phyloP scores from a whole-genome alignment of 2,797 vertebrate species.

The Glyptemys insculpta region DNA sequence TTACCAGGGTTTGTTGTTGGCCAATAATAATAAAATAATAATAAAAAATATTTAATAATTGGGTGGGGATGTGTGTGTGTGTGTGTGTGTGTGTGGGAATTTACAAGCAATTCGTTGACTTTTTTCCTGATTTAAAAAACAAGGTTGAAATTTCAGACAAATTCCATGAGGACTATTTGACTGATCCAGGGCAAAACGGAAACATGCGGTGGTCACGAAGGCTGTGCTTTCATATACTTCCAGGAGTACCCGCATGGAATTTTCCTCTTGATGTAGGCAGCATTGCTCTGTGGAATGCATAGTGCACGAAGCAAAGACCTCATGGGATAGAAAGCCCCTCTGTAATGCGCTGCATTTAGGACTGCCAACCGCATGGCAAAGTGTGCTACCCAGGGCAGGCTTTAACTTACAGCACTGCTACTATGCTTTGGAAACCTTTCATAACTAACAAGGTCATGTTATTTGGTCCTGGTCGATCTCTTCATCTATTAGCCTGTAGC shows the following conservation, averaged over 20 bases:
- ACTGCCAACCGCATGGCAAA: background rate
- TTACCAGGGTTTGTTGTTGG: background rate
- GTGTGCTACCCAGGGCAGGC: rapidly evolving
- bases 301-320: background rate
- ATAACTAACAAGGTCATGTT: background rate
- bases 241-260: background rate
- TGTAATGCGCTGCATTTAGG: background rate
- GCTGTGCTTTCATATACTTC: background rate
- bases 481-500: background rate
- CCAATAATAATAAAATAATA: background rate
- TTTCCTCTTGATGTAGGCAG: background rate
- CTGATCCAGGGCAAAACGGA: background rate
- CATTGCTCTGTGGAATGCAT: background rate
- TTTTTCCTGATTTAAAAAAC: background rate
- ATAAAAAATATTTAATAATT: background rate
- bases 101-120: background rate
- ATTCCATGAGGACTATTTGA: background rate
- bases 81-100: too few relatives aligned
- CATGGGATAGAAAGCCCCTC: rapidly evolving
- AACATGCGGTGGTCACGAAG: background rate
- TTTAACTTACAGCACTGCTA: background rate
- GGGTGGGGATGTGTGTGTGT: background rate
- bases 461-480: background rate
- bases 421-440: background rate
- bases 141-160: background rate